Percentiles rank a stretch among this genome's conserved stretches.
Conservation (phyloP, 37 sponge, comb jelly and placozoan species). For the Crambe crambe region DNA sequence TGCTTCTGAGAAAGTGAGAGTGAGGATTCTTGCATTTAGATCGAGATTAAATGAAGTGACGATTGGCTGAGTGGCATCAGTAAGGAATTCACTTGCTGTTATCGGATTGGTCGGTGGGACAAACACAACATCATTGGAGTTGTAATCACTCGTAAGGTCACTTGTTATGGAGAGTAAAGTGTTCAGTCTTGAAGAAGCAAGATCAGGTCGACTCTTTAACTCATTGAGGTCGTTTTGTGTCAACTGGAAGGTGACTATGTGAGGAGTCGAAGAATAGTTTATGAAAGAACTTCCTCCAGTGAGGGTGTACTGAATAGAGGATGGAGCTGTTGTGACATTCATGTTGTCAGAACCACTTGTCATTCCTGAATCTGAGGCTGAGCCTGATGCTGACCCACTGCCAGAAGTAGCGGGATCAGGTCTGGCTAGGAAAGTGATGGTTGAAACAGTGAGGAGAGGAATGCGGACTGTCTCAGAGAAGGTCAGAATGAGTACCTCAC, state of each 20-base stretch:
- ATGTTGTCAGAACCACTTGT: neutral
- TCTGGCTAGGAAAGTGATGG: slow-evolving; percentile 58
- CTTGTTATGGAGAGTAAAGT: slow-evolving; percentile 73
- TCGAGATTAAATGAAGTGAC: slow-evolving; percentile 59
- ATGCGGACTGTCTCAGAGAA: slow-evolving; percentile 82
- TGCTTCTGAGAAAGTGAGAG: slow-evolving; percentile 85
- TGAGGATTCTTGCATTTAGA: slow-evolving; percentile 62
- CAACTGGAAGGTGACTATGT: slow-evolving; percentile 10
- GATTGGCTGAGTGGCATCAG: slow-evolving; percentile 60
- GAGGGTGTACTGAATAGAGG: slow-evolving; percentile 11
- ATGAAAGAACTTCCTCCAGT: slow-evolving; percentile 35
- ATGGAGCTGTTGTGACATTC: neutral
- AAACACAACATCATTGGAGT: slow-evolving; percentile 41
- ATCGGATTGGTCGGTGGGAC: slow-evolving; percentile 38
- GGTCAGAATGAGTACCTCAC: slow-evolving; percentile 53
- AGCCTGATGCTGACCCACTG: slow-evolving; percentile 11
- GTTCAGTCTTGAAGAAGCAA: slow-evolving; percentile 63
- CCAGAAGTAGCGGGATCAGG: slow-evolving; percentile 4
- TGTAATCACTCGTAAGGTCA: slow-evolving; percentile 57
- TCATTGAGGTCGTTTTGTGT: slow-evolving; percentile 61
- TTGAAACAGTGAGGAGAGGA: slow-evolving; percentile 33
- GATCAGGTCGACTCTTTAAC: slow-evolving; percentile 46
- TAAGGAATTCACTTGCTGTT: slow-evolving; percentile 26
- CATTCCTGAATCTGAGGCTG: neutral
- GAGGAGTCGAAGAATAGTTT: slow-evolving; percentile 52